phyloP scores from a whole-genome alignment of 2,797 vertebrate genomes.

The Pyrocephalus nanus region DNA sequence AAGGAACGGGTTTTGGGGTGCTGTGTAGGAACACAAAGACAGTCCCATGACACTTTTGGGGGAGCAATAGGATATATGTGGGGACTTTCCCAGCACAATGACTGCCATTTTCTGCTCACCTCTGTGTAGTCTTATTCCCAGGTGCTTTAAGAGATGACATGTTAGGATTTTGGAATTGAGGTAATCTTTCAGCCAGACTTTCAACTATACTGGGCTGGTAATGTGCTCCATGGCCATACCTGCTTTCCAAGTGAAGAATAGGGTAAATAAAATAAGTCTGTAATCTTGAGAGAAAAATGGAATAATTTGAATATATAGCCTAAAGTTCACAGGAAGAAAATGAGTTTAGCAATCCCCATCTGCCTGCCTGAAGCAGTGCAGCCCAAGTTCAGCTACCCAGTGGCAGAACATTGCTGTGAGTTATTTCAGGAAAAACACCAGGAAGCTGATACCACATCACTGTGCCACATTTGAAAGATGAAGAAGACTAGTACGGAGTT shows the following conservation, averaged over 20 bases:
- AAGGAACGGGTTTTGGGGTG: accelerated
- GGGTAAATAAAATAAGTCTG: background rate
- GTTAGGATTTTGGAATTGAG: background rate
- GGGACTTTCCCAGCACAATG: background rate
- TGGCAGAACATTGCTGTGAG: background rate
- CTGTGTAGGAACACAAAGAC: background rate
- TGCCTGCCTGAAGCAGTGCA: background rate
- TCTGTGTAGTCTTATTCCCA: background rate
- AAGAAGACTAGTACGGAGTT: background rate
- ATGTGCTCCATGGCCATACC: background rate
- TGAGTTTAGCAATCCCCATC: background rate
- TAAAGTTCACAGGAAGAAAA: background rate
- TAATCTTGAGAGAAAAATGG: background rate
- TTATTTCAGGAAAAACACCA: background rate
- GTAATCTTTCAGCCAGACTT: background rate
- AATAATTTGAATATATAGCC: background rate
- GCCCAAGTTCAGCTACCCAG: background rate
- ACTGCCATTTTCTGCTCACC: background rate
- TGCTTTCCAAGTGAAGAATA: background rate
- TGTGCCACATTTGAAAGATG: background rate
- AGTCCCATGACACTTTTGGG: background rate
- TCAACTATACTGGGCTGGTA: background rate
- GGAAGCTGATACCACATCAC: background rate
- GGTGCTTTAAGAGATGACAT: background rate
- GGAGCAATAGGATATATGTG: background rate